Percentiles rank a stretch among this genome's conserved stretches.
Conservation (phyloP, 2,113 vertebrate genomes). For the Diadophis punctatus region DNA sequence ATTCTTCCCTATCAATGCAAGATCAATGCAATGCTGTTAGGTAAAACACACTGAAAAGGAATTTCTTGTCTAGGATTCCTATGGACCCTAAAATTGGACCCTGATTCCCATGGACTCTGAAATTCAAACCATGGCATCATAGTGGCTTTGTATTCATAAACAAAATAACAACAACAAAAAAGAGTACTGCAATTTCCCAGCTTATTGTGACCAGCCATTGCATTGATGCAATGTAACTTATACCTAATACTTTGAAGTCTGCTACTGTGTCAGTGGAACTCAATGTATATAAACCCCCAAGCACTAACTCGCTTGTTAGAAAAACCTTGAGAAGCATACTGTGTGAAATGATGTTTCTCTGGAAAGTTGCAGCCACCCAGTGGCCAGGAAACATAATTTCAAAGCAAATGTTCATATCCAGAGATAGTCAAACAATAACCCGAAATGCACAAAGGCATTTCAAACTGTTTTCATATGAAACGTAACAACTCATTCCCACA, state of each 20-base stretch:
- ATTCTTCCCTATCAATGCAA: background rate
- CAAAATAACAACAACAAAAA: background rate
- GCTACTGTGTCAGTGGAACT: background rate
- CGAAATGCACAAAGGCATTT: background rate
- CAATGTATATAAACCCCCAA: background rate
- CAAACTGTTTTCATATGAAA: background rate
- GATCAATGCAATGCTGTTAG: background rate
- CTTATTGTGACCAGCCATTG: background rate
- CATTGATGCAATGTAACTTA: background rate
- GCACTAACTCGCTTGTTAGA: background rate
- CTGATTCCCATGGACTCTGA: too few relatives aligned
- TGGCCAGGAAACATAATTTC: conserved; percentile 44
- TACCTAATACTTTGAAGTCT: background rate
- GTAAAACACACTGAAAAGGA: background rate
- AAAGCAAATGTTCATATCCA: conserved; percentile 1
- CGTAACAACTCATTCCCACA: background rate
- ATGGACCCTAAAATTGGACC: too few relatives aligned
- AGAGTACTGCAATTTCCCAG: background rate
- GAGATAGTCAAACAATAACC: background rate
- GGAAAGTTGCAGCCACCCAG: conserved; percentile 69
- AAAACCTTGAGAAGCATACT: background rate
- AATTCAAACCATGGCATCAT: background rate
- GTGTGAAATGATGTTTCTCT: conserved; percentile 34
- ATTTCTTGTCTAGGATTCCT: background rate
- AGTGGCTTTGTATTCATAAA: background rate